Base-by-base conservation (phyloP, 2,888 invertebrate genomes). In the Melanchra persicariae region DNA sequence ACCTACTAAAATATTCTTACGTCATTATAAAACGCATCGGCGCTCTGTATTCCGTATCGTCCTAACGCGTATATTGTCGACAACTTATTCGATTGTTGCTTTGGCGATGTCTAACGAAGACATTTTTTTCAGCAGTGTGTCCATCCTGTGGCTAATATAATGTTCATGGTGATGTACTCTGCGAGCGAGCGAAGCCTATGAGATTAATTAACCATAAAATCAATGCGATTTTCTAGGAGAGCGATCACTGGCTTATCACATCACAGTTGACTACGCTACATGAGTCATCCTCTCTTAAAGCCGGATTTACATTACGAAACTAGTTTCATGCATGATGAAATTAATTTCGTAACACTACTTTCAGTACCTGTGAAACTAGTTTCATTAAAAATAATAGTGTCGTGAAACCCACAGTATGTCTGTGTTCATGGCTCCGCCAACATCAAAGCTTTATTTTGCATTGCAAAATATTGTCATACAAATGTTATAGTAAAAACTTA, bases 211-310 rank as follows among this genome's bases (percentile, higher is more conserved):
- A 8, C 47, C 80, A 62, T 80, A 77, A 54, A 30, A 60, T 43
- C 26, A 60, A 63, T 60, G 8, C 9, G 15, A 71, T 72, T 82
- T 67, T 79, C 82, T 63, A 58, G 37, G n/a, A 61, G 74, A 82
- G 43, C 30, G 59, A 45, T 49, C 74, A 67, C 26, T 51, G 30
- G 63, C 10, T 67, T 67, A 81, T 40, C 40, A 40, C 12, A 40
- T 79, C 75, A 70, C 75, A 57, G 58, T 47, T 55, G 57, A 66
- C 15, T 81, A 37, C 22, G 17, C 52, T 64, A 17, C 49, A 58
- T 65, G 47, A 60, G 59, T 71, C 57, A 73, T 70, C 57, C 30
- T 61, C 57, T 49, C 54, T 15, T 67, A 77, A 81, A n/a, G n/a
- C n/a, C n/a, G n/a, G n/a, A n/a, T n/a, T n/a, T n/a, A n/a, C n/a